A percentile compares a stretch with the other conserved stretches of the same genome.
These are phyloP conservation scores for Philopedon plagiatum DNA, from an alignment of 2,888 invertebrate species.

Conservation along the genomic window DNA sequence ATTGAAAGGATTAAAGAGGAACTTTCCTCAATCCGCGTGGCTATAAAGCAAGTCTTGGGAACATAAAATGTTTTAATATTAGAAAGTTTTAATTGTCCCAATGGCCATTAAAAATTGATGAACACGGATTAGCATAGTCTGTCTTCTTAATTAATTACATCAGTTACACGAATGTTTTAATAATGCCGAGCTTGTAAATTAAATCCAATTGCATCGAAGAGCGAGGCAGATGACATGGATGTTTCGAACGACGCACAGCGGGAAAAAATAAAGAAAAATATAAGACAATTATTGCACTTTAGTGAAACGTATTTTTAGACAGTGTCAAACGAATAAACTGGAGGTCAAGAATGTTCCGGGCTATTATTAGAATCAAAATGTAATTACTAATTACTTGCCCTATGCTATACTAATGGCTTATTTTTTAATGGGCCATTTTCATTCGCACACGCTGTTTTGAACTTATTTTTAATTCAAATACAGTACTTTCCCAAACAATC, in stretches of 20 bases:
- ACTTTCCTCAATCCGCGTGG: conserved; percentile 58
- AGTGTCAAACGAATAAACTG: conserved; percentile 60
- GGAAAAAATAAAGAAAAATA: conserved; percentile 30
- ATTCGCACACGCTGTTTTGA: neutral
- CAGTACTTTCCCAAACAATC: no score
- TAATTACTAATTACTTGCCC: conserved; percentile 59
- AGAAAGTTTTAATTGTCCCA: conserved; percentile 63
- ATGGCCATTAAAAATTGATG: conserved; percentile 64
- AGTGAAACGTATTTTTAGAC: conserved; percentile 58
- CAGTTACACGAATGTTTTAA: conserved; percentile 51
- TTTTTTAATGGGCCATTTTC: conserved; percentile 26
- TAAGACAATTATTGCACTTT: conserved; percentile 41
- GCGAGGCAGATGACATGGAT: conserved; percentile 34
- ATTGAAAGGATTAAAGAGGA: conserved; percentile 60
- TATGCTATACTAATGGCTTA: conserved; percentile 47
- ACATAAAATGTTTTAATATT: conserved; percentile 59
- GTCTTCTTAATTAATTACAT: conserved; percentile 53
- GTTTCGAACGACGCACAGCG: conserved; percentile 5
- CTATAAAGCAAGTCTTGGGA: conserved; percentile 56
- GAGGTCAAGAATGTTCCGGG: conserved; percentile 60
- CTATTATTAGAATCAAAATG: conserved; percentile 60
- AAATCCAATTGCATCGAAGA: conserved; percentile 47
- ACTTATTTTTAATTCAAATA: no score
- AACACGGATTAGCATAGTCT: conserved; percentile 59
- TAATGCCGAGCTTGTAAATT: conserved; percentile 47